Conservation (phyloP, 2,113 vertebrate genomes). For the Thermophis baileyi region DNA sequence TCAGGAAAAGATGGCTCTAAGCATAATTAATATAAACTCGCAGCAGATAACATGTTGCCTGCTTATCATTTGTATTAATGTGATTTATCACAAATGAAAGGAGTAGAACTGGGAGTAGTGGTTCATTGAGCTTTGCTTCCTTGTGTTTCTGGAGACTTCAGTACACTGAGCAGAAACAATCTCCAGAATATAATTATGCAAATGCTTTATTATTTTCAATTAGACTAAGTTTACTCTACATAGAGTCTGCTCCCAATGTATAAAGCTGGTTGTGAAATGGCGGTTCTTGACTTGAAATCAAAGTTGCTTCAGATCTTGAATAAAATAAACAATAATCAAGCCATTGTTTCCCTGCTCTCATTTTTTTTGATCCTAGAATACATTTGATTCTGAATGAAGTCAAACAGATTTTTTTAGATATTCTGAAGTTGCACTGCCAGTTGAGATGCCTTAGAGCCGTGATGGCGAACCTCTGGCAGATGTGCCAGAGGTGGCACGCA, state of each 20-base stretch:
- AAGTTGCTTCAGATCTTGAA: slow-evolving; percentile 27
- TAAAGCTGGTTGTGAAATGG: slow-evolving; percentile 18
- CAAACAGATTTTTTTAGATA: background rate
- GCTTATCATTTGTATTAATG: slow-evolving; percentile 47
- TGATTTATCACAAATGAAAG: slow-evolving; percentile 52
- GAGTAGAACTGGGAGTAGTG: slow-evolving; percentile 43
- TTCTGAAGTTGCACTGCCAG: background rate
- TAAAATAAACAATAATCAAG: slow-evolving; percentile 18
- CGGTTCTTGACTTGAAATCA: slow-evolving; percentile 35
- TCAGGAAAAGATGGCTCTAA: slow-evolving; percentile 36
- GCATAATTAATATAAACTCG: slow-evolving; percentile 53
- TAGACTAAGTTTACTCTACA: slow-evolving; percentile 44
- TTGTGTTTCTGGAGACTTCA: slow-evolving; percentile 46
- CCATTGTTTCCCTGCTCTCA: background rate
- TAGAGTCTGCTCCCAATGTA: slow-evolving; percentile 34
- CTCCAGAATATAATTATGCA: slow-evolving; percentile 55
- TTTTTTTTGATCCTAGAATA: slow-evolving; percentile 31
- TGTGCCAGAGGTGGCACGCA: no score
- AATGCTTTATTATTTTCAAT: slow-evolving; percentile 53
- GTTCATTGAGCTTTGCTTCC: slow-evolving; percentile 35
- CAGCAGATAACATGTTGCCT: slow-evolving; percentile 47
- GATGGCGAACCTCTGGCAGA: no score
- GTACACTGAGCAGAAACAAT: slow-evolving; percentile 40
- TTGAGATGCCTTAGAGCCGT: background rate
- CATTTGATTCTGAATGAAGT: background rate